These are phyloP conservation scores for Sesia bembeciformis DNA, from an alignment of 2,888 invertebrate genomes.

Conservation along the genomic window DNA sequence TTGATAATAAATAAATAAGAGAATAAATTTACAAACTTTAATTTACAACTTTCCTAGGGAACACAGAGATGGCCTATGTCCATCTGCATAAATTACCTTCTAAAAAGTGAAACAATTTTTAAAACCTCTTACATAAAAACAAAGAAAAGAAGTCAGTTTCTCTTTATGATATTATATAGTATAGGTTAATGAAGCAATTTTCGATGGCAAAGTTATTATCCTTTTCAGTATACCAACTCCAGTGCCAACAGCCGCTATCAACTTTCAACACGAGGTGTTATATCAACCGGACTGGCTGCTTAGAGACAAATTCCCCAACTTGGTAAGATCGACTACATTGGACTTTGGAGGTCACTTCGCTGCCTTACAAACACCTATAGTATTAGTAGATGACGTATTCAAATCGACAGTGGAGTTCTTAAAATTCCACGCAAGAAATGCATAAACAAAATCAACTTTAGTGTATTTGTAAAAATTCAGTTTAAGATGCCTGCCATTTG, in stretches of 20 bases:
- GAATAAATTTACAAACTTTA: too few relatives aligned
- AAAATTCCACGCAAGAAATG: constrained; percentile 21
- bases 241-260: constrained; percentile 83
- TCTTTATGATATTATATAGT: background rate
- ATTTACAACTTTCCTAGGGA: too few relatives aligned
- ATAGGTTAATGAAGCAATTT: too few relatives aligned
- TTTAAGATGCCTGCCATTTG: too few relatives aligned
- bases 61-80: too few relatives aligned
- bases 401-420: constrained; percentile 34
- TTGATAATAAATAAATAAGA: too few relatives aligned
- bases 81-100: too few relatives aligned
- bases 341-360: constrained; percentile 90
- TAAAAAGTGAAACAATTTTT: background rate
- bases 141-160: background rate
- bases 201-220: background rate
- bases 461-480: too few relatives aligned
- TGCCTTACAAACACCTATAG: constrained; percentile 83
- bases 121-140: background rate
- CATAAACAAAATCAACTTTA: too few relatives aligned
- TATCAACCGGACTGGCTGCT: constrained; percentile 77
- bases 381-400: constrained; percentile 77
- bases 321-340: constrained; percentile 79
- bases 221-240: constrained; percentile 76
- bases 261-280: constrained; percentile 82
- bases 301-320: constrained; percentile 75